phyloP scores from a whole-genome alignment of 2,888 invertebrate species.

The Pinctada fucata region DNA sequence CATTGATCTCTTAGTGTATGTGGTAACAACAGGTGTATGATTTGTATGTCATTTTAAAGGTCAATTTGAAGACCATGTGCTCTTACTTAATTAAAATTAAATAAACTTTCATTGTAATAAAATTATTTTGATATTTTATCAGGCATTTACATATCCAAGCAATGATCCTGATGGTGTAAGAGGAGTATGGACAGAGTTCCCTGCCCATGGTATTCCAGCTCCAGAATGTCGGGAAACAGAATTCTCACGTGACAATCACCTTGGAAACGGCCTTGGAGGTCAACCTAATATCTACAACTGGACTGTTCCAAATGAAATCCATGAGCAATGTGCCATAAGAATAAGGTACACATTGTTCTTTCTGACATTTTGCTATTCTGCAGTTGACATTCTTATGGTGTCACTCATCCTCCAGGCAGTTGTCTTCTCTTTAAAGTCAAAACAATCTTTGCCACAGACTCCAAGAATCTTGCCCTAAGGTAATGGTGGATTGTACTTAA shows the following conservation, averaged over 20 bases:
- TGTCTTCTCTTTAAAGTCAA: too few species aligned
- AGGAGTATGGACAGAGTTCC: constrained; percentile 69
- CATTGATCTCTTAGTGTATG: too few species aligned
- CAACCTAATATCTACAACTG: constrained; percentile 73
- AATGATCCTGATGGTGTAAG: constrained; percentile 51
- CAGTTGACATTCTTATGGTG: too few species aligned
- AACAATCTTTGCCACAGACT: too few species aligned
- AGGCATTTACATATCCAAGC: constrained; percentile 47
- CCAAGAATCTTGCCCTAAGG: neutral
- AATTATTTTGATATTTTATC: neutral
- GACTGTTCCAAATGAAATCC: constrained; percentile 72
- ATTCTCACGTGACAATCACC: constrained; percentile 75
- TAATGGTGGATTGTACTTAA: neutral
- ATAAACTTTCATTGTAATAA: too few species aligned
- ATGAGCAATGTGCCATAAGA: constrained; percentile 73
- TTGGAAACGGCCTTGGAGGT: constrained; percentile 75
- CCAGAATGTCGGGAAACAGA: constrained; percentile 76
- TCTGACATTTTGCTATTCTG: too few species aligned
- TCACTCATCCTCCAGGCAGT: too few species aligned
- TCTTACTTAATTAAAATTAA: too few species aligned
- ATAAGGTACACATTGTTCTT: constrained; percentile 63
- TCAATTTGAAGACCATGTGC: too few species aligned
- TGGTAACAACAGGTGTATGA: too few species aligned
- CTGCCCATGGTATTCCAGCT: constrained; percentile 70
- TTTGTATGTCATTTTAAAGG: too few species aligned